Conservation (phyloP, 2,113 vertebrate genomes). For the Meleagris gallopavo region DNA sequence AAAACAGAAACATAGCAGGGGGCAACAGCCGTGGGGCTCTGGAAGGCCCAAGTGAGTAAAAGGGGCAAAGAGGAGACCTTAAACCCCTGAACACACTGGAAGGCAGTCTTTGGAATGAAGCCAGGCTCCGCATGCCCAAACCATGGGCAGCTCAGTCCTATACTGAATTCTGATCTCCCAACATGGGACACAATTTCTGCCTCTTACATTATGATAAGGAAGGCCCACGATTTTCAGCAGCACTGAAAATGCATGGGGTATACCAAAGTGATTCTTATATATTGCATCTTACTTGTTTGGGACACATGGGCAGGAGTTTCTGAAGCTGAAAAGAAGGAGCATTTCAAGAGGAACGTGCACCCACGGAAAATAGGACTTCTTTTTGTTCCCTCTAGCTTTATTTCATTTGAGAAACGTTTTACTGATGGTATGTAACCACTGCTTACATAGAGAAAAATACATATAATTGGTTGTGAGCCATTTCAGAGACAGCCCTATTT, state of each 20-base stretch:
- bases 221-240: not conserved
- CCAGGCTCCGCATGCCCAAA: not conserved
- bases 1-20: conserved; percentile 50
- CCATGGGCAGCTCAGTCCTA: not conserved
- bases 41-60: conserved; percentile 8
- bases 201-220: not conserved
- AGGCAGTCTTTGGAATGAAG: not conserved
- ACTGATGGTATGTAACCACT: not conserved
- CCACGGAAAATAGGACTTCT: not conserved
- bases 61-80: conserved; percentile 43
- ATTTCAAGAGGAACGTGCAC: not conserved
- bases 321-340: not conserved
- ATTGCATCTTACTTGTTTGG: not conserved
- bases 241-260: not conserved
- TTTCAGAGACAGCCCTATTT: not conserved
- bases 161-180: not conserved
- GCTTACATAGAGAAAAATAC: conserved; percentile 1
- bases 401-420: not conserved
- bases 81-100: not conserved
- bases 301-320: not conserved
- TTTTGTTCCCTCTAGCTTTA: not conserved
- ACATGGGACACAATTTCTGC: not conserved
- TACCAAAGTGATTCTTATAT: not conserved
- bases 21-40: conserved; percentile 32
- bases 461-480: conserved; percentile 39